These are phyloP conservation scores for Heteromyza rotundicornis DNA, from an alignment of 2,888 invertebrate genomes.

Conservation along the genomic window DNA sequence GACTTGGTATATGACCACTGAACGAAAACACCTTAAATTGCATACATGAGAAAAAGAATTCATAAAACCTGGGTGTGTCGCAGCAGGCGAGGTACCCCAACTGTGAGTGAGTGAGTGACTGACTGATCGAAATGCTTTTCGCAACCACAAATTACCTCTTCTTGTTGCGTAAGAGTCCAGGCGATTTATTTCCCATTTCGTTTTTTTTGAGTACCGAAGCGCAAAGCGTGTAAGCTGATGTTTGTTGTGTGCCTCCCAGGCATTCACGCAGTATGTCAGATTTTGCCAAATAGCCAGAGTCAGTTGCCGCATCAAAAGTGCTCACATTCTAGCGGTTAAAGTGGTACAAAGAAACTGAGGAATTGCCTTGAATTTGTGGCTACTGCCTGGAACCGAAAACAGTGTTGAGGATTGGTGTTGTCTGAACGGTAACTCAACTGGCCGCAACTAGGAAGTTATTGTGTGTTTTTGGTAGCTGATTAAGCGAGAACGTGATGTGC, in stretches of 20 bases:
- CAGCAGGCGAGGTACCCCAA: not conserved
- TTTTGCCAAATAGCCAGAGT: not conserved
- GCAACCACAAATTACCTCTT: not conserved
- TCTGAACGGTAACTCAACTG: too few relatives aligned
- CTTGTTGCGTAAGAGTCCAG: too few relatives aligned
- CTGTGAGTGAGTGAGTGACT: not conserved
- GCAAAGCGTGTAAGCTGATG: not conserved
- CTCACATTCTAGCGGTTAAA: not conserved
- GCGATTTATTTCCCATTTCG: too few relatives aligned
- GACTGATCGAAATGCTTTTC: not conserved
- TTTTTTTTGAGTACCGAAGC: too few relatives aligned
- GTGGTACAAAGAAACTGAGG: too few relatives aligned
- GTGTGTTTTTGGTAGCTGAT: too few relatives aligned
- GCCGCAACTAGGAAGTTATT: too few relatives aligned
- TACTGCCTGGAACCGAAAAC: too few relatives aligned
- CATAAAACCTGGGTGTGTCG: too few relatives aligned
- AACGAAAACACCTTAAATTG: not conserved
- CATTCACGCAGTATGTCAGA: not conserved
- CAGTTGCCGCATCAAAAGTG: not conserved
- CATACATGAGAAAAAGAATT: not conserved
- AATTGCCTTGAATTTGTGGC: too few relatives aligned
- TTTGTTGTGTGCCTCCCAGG: not conserved
- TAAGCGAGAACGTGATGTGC: too few relatives aligned
- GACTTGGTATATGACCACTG: not conserved
- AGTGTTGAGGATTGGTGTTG: too few relatives aligned